Evolutionary conservation across 2,888 invertebrate genomes (phyloP).

Genomic region (Cyclophora punctaria): DNA sequence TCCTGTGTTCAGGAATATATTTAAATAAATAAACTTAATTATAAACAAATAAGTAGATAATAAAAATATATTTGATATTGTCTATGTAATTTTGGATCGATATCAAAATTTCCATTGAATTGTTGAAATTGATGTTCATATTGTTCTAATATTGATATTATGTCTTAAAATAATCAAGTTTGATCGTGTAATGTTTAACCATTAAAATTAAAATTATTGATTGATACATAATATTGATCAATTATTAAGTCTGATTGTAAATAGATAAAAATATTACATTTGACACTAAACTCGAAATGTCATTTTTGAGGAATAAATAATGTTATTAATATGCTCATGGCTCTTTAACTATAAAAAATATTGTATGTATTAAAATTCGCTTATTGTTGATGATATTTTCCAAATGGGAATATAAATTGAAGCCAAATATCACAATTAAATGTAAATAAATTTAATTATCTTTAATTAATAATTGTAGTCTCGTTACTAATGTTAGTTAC

Average conservation of each 20-base stretch:
- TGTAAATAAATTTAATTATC: slow-evolving; percentile 40
- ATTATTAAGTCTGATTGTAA: slow-evolving; percentile 57
- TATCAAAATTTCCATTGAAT: background rate
- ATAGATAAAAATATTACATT: slow-evolving; percentile 26
- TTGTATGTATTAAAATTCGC: no score
- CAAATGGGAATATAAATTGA: slow-evolving; percentile 38
- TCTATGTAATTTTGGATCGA: background rate
- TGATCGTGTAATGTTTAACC: slow-evolving; percentile 13
- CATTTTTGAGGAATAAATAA: slow-evolving; percentile 6
- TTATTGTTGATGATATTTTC: slow-evolving; percentile 23
- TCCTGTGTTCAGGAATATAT: slow-evolving; percentile 69
- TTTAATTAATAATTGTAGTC: slow-evolving; percentile 41
- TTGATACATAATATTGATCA: no score
- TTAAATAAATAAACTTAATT: slow-evolving; percentile 24
- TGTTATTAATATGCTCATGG: background rate
- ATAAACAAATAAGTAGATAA: slow-evolving; percentile 3
- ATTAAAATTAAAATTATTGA: slow-evolving; percentile 18
- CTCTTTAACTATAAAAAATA: background rate
- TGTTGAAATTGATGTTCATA: slow-evolving; percentile 4
- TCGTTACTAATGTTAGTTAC: slow-evolving; percentile 60
- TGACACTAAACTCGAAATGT: slow-evolving; percentile 1
- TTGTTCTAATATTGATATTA: slow-evolving; percentile 9
- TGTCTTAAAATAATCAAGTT: no score
- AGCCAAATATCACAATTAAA: slow-evolving; percentile 65
- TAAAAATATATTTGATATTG: slow-evolving; percentile 13